These are phyloP conservation scores for Peucedramus taeniatus DNA, from an alignment of 2,113 vertebrate species.

Conservation along the genomic window DNA sequence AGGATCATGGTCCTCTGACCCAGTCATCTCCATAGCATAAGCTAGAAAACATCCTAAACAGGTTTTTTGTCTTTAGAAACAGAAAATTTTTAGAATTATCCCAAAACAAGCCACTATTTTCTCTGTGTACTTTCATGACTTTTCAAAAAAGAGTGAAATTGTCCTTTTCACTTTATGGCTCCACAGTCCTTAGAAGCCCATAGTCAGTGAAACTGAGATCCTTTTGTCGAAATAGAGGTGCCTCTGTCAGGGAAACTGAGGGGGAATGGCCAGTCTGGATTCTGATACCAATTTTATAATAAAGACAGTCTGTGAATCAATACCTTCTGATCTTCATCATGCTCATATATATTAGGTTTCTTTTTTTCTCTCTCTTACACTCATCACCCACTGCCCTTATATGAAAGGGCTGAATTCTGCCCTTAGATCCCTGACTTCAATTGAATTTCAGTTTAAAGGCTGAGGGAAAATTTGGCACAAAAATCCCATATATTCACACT, in stretches of 20 bases:
- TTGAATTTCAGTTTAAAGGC: not conserved
- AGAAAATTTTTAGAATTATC: not conserved
- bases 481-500: conserved; percentile 33
- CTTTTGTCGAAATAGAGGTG: not conserved
- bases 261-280: not conserved
- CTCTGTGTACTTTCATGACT: not conserved
- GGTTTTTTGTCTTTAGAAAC: not conserved
- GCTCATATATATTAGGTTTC: not conserved
- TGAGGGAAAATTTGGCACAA: conserved; percentile 24
- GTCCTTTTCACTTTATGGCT: not conserved
- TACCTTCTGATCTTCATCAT: not conserved
- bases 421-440: not conserved
- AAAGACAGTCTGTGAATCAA: not conserved
- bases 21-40: too few species aligned
- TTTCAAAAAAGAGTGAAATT: not conserved
- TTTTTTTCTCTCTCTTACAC: not conserved
- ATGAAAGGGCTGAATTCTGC: not conserved
- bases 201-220: not conserved
- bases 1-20: not conserved
- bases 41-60: not conserved
- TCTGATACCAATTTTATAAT: not conserved
- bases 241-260: not conserved
- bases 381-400: not conserved
- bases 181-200: not conserved
- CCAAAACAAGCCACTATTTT: not conserved